Evolutionary conservation across 2,888 invertebrate species (phyloP).

Genomic region (Leptogaster cylindrica): DNA sequence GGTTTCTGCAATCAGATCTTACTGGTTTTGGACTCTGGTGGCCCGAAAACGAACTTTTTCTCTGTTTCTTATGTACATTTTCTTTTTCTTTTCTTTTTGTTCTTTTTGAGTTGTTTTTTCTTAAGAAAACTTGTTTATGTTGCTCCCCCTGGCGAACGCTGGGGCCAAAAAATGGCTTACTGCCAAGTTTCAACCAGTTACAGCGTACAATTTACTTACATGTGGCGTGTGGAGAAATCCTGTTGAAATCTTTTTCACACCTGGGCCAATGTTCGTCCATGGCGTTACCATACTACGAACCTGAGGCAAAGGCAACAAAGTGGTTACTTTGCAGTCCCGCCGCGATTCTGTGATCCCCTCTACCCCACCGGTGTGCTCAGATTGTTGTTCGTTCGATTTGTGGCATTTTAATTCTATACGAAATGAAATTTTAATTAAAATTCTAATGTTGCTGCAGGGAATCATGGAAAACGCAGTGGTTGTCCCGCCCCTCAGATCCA

Average conservation of each 20-base stretch:
- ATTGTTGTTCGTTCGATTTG: neutral
- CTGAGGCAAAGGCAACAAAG: no score
- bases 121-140: neutral
- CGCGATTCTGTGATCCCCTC: no score
- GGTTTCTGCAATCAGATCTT: neutral
- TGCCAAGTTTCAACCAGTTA: neutral
- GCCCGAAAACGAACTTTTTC: neutral
- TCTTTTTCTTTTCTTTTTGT: neutral
- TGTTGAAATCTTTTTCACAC: slow-evolving; percentile 13
- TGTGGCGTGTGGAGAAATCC: neutral
- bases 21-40: slow-evolving; percentile 10
- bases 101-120: neutral
- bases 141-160: neutral
- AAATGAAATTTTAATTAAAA: slow-evolving; percentile 21
- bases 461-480: neutral
- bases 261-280: neutral
- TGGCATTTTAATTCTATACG: neutral
- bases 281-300: no score
- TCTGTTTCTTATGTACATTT: neutral
- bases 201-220: neutral
- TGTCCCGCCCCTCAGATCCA: neutral
- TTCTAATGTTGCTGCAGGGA: slow-evolving; percentile 1
- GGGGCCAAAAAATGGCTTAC: neutral
- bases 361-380: no score
- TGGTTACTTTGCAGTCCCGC: no score